Conservation (phyloP, 2,888 invertebrate genomes). For the Euzetes globulus region DNA sequence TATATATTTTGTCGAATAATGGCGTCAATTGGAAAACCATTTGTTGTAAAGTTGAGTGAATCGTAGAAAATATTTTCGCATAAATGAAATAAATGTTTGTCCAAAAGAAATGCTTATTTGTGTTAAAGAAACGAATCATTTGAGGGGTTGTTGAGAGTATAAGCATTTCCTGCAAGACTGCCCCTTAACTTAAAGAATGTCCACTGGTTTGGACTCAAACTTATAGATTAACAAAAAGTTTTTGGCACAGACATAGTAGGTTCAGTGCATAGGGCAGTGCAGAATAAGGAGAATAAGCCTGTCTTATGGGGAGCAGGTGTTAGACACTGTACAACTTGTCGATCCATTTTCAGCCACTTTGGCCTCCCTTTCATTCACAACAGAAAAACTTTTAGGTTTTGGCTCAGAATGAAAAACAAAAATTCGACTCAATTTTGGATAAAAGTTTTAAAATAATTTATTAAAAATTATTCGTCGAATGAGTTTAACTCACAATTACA, state of each 20-base stretch:
- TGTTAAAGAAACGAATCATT: not conserved
- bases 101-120: not conserved
- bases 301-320: conserved; percentile 9
- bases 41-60: too few species aligned
- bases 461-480: too few species aligned
- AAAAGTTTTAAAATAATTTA: too few species aligned
- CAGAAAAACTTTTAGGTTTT: not conserved
- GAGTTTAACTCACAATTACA: too few species aligned
- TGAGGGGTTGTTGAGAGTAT: not conserved
- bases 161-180: conserved; percentile 10
- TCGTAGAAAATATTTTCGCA: not conserved
- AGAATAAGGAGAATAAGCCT: not conserved
- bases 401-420: not conserved
- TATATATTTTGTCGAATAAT: not conserved
- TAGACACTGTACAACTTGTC: not conserved
- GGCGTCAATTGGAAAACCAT: not conserved
- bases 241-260: not conserved
- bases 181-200: not conserved
- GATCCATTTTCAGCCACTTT: not conserved
- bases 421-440: not conserved
- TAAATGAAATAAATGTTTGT: not conserved
- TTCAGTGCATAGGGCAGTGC: not conserved
- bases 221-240: not conserved
- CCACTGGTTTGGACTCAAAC: not conserved
- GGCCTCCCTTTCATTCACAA: not conserved